Evolutionary conservation across 2,113 vertebrate genomes (phyloP).

Genomic region (Butorides virescens): DNA sequence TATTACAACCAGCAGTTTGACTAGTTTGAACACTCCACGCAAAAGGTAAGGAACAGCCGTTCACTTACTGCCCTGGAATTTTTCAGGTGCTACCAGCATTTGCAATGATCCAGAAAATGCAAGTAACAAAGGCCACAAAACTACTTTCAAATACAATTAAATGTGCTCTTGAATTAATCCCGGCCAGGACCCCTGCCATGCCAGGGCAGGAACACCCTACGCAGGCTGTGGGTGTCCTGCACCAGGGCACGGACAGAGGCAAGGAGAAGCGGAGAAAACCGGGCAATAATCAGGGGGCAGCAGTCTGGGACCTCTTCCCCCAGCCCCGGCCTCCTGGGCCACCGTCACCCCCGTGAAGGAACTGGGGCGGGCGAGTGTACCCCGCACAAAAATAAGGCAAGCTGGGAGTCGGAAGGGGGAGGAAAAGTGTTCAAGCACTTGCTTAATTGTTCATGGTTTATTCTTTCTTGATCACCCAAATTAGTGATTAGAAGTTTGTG

Average conservation of each 20-base stretch:
- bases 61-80: neutral
- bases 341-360: neutral
- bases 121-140: neutral
- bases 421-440: neutral
- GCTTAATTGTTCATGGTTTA: neutral
- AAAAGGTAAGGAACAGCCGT: neutral
- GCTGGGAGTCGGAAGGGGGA: neutral
- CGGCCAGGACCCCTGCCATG: too few relatives aligned
- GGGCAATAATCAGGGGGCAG: neutral
- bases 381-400: neutral
- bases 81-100: neutral
- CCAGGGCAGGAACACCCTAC: neutral
- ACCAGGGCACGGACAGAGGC: neutral
- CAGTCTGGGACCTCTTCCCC: neutral
- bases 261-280: accelerated
- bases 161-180: neutral
- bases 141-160: neutral
- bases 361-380: accelerated
- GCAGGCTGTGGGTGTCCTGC: too few relatives aligned
- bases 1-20: neutral
- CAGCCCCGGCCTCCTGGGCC: neutral
- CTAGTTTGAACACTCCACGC: neutral
- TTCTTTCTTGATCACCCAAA: neutral
- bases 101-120: neutral
- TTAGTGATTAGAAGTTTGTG: neutral